Evolutionary conservation across 2,797 vertebrate species (phyloP).

Genomic region (Cyclopterus lumpus): DNA sequence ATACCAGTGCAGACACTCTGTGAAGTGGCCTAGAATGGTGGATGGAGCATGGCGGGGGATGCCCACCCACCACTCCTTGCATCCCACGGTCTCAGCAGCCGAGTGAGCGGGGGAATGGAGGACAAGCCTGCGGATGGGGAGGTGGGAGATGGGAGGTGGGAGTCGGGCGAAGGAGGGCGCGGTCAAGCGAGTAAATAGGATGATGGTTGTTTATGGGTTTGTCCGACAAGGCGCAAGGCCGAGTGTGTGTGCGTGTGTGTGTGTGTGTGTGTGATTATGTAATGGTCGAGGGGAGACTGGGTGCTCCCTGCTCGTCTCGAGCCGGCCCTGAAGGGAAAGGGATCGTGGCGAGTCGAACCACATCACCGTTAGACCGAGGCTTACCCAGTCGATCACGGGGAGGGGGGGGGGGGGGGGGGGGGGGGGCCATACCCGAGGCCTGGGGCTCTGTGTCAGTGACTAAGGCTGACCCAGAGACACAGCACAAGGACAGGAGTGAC

Average conservation of each 20-base stretch:
- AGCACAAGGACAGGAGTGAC: background rate
- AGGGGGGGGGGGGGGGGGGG: conserved; percentile 5
- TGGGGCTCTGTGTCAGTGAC: conserved; percentile 69
- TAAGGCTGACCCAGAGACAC: conserved; percentile 53
- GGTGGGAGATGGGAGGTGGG: conserved; percentile 30
- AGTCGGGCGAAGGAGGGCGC: background rate
- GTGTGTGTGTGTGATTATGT: conserved; percentile 58
- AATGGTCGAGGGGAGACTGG: conserved; percentile 46
- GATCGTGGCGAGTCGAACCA: conserved; percentile 47
- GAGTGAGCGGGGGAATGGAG: background rate
- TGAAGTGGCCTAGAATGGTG: conserved; percentile 62
- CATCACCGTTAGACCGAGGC: conserved; percentile 46
- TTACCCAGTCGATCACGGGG: conserved; percentile 21
- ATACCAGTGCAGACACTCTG: conserved; percentile 24
- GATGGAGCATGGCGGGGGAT: conserved; percentile 18
- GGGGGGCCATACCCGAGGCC: conserved; percentile 23
- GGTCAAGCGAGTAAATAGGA: conserved; percentile 53
- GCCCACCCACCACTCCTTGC: conserved; percentile 22
- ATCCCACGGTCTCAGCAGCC: background rate
- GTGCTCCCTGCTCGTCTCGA: conserved; percentile 38
- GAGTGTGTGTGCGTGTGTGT: conserved; percentile 4
- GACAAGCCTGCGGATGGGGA: conserved; percentile 9
- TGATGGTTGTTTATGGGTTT: conserved; percentile 60
- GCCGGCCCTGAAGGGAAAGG: conserved; percentile 44
- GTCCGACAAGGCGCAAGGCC: conserved; percentile 41